Base-by-base conservation (phyloP, 2,113 vertebrate species). In the Bettongia penicillata region DNA sequence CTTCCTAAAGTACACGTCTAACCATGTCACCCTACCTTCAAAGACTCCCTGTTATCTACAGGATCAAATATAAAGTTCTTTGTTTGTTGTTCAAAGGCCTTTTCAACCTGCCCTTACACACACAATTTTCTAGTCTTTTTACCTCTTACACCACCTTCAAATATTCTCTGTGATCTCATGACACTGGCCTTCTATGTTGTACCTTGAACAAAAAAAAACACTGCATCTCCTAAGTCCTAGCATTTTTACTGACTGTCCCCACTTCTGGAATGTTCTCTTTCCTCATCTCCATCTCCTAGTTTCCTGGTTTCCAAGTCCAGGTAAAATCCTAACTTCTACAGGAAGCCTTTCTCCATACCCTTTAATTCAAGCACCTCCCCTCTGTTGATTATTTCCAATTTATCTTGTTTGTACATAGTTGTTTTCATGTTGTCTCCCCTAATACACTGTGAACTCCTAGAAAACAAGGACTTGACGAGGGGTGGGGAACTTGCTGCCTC, bases 331-430 rank as follows among this genome's bases (percentile, higher is more conserved):
- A 93, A 25, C 51, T 61, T 61, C 57, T 61, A 61, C 26, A 61
- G 10, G 28, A 61, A 61, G 28, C 10, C 31, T 55, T 37, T 92
- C 31, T 53, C 84, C 90, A 53, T 96, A 53, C 28, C 7, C 57
- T 37, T 31, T 90, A 53, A 68, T 23, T 8, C 19, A 37, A 47
- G 50, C 95, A 89, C 77, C 93, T 61, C 55, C 91, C 96, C 68
- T 93, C 77, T 89, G 61, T 16, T 93, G 51, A 96, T 25, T 37
- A 89, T 43, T 90, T 90, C 53, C 52, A 25, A 47, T 90, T 96
- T 94, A 31, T 12, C 11, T 51, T 91, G 55, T 89, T 51, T 91
- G 55, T 89, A 3, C 28, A 68, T 89, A 16, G 57, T 93, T 94
- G 47, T 49, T 89, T 90, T 9, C 68, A 68, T 9, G 51, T 12